Percentiles rank a stretch among this genome's conserved stretches.
These are phyloP conservation scores for Clarias fuscus DNA, from an alignment of 2,797 vertebrate species.

Conservation along the genomic window DNA sequence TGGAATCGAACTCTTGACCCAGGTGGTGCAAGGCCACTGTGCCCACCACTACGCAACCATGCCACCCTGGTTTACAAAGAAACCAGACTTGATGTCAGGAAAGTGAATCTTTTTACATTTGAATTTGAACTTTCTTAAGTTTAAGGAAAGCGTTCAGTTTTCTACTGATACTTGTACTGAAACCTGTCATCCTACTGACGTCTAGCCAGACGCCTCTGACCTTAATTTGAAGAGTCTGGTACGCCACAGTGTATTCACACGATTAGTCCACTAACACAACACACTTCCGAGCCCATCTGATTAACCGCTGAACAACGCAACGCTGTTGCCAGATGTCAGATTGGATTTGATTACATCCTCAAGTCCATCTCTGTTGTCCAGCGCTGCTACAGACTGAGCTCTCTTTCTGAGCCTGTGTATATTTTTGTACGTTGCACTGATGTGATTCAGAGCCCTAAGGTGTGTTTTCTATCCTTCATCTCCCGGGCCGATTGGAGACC, in stretches of 20 bases:
- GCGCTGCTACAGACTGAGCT: neutral
- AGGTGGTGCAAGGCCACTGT: too few relatives aligned
- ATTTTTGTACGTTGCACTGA: neutral
- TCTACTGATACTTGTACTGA: neutral
- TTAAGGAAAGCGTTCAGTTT: neutral
- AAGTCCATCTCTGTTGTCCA: slow-evolving; percentile 22
- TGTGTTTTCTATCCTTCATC: slow-evolving; percentile 45
- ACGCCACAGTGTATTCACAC: neutral
- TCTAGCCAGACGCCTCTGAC: neutral
- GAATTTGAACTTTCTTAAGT: neutral
- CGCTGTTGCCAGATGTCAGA: slow-evolving; percentile 45
- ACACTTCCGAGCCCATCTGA: slow-evolving; percentile 29
- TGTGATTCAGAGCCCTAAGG: slow-evolving; percentile 26
- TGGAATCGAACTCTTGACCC: too few relatives aligned
- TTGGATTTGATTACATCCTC: slow-evolving; percentile 30
- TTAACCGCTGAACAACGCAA: slow-evolving; percentile 20
- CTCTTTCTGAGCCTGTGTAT: neutral
- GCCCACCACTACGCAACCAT: too few relatives aligned
- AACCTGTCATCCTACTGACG: neutral
- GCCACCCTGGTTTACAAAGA: neutral
- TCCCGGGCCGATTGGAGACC: neutral
- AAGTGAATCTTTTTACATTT: neutral
- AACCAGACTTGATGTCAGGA: neutral
- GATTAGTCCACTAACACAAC: slow-evolving; percentile 10
- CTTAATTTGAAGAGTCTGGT: neutral